phyloP scores from a whole-genome alignment of 2,113 vertebrate species.

The Hypocryptadius cinnamomeus region DNA sequence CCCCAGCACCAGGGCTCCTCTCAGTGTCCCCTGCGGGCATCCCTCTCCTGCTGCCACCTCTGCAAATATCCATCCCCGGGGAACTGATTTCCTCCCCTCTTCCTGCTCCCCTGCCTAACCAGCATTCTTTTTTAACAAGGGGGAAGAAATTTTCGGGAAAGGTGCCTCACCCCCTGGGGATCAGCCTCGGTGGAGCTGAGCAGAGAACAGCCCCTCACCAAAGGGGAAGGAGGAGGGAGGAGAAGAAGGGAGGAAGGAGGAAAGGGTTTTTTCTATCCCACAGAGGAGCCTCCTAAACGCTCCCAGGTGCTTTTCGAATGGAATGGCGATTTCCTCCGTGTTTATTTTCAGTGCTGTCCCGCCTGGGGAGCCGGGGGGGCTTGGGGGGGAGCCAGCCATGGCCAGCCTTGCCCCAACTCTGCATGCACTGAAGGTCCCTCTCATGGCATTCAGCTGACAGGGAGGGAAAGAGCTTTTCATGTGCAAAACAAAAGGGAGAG shows the following conservation, averaged over 20 bases:
- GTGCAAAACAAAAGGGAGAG: not conserved
- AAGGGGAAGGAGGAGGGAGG: not conserved
- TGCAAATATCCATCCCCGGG: not conserved
- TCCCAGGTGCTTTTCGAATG: not conserved
- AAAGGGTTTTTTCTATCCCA: not conserved
- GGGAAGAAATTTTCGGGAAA: not conserved
- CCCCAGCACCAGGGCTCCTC: not conserved
- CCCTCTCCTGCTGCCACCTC: not conserved
- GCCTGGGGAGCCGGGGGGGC: not conserved
- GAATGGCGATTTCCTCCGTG: not conserved
- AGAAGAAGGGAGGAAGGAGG: not conserved
- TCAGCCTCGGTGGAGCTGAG: not conserved
- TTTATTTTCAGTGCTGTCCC: not conserved
- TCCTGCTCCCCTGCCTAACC: not conserved
- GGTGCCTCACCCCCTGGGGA: not conserved
- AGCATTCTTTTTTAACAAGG: not conserved
- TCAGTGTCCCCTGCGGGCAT: not conserved
- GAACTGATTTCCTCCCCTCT: not conserved
- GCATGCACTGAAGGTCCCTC: not conserved
- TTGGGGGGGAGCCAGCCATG: not conserved
- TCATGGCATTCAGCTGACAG: not conserved
- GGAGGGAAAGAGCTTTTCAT: conserved; percentile 10
- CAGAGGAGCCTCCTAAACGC: not conserved
- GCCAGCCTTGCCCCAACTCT: not conserved
- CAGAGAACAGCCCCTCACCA: not conserved